Evolutionary conservation across 2,888 invertebrate genomes (phyloP), one percentile per base, ranked within the genome.

Genomic region (Microctonus aethiopoides): DNA sequence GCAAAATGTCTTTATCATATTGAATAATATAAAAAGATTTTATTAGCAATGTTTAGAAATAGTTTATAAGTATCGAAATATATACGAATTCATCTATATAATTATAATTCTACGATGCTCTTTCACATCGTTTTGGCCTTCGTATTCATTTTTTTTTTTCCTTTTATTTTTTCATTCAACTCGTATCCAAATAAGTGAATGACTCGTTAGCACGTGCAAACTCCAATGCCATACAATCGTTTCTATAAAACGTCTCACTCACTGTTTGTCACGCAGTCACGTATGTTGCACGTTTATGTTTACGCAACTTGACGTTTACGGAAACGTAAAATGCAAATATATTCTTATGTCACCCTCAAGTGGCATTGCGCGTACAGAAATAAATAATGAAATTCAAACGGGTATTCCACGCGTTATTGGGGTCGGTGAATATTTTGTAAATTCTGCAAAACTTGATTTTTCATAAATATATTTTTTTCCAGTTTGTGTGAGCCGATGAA

Each of bases 221-320:
- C 59, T 54, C 34, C 26, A 59, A 34, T 56, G 54, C 54, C 65
- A 20, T 71, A 74, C 81, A 80, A 81, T 79, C 77, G 78, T 76
- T 79, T 32, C 57, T 41, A 54, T 26, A 54, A n/a, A 46, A 66
- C 29, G n/a, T 41, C 36, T 78, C 78, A 77, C 78, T 72, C 68
- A 72, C 72, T 80, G 84, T 83, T 84, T 82, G 79, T 76, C 77
- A 76, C 75, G 79, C 76, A 79, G 84, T 84, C 85, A 84, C 85
- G 85, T 84, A 77, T 79, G 75, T 68, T 16, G 67, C 61, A 70
- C 75, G 67, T 72, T 76, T 74, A 59, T 79, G 76, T 82, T 81
- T 80, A 78, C 76, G 77, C 79, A 80, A 79, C 77, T 73, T 66
- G 72, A 70, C 36, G 77, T 74, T 75, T 75, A 71, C 75, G 74